These are phyloP conservation scores for Eurystomus gularis DNA, from an alignment of 2,113 vertebrate species.

Conservation along the genomic window DNA sequence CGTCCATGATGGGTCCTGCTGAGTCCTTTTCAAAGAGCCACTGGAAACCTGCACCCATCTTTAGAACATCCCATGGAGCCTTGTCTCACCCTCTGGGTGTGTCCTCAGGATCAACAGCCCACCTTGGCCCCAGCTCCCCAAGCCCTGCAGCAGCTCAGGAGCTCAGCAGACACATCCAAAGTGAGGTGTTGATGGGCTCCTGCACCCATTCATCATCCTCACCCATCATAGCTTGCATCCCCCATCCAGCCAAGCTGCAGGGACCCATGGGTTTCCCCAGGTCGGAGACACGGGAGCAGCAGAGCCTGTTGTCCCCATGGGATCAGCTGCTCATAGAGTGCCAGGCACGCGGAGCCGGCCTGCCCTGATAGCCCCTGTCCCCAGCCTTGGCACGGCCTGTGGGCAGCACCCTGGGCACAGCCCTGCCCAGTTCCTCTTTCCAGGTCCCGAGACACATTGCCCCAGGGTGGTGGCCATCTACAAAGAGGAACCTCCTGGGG, in stretches of 20 bases:
- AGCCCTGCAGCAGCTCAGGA: neutral
- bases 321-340: rapidly evolving
- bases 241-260: neutral
- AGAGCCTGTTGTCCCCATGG: neutral
- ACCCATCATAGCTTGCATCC: rapidly evolving
- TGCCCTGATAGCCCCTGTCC: neutral
- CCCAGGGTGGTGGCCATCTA: neutral
- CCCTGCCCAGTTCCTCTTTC: neutral
- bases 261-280: rapidly evolving
- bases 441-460: neutral
- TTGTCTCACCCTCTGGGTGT: neutral
- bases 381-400: neutral
- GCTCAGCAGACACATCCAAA: rapidly evolving
- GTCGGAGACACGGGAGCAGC: rapidly evolving
- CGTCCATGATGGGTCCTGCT: neutral
- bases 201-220: rapidly evolving
- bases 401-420: neutral
- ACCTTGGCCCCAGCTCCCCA: neutral
- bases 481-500: neutral
- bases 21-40: neutral
- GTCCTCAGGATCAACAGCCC: neutral
- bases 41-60: neutral
- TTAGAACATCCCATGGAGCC: rapidly evolving
- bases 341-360: neutral
- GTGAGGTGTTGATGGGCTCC: rapidly evolving